Base-by-base conservation (phyloP, 2,797 vertebrate species). In the Serranus cabrilla region DNA sequence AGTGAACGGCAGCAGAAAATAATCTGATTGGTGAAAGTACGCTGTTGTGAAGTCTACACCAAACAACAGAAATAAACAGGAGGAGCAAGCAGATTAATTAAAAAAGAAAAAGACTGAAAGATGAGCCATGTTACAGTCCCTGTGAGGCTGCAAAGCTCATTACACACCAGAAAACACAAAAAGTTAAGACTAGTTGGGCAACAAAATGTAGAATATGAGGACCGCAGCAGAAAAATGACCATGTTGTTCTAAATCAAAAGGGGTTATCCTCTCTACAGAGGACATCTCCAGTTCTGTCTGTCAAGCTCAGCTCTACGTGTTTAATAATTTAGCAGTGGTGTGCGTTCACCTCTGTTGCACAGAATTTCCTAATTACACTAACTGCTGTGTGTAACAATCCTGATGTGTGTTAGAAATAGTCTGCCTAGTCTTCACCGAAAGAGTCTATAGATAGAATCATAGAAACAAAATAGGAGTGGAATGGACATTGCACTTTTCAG, bases 1-100 rank as follows among this genome's bases (percentile, higher is more conserved):
- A 82, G 50, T 69, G 21, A 56, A 68, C 27, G 42, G 58, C 18
- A 61, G 88, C 56, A 81, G 75, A 86, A 83, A 83, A 89, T 40
- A 40, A 55, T 61, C n/a, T n/a, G n/a, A 74, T 63, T 68, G 74
- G 21, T 42, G 63, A 82, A 75, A 62, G 45, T 3, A 61, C 11
- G 40, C 42, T 25, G 51, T 45, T 73, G 57, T 76, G 63, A 75
- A 71, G 59, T 80, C 51, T 77, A 67, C 54, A 62, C 40, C 34
- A 75, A 70, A 65, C 47, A 63, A 62, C 43, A 40, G 16, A 46
- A 47, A 69, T 27, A 72, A 54, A 47, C n/a, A 45, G 17, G 11
- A 57, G 50, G 27, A 23, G 42, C 2, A n/a, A 16, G 31, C n/a
- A 13, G 25, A 37, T 50, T 2, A 67, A 65, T 39, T 54, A 8